Evolutionary conservation across 1,140 invertebrate genomes (phyloP).

Genomic region (Sycophila sp.): DNA sequence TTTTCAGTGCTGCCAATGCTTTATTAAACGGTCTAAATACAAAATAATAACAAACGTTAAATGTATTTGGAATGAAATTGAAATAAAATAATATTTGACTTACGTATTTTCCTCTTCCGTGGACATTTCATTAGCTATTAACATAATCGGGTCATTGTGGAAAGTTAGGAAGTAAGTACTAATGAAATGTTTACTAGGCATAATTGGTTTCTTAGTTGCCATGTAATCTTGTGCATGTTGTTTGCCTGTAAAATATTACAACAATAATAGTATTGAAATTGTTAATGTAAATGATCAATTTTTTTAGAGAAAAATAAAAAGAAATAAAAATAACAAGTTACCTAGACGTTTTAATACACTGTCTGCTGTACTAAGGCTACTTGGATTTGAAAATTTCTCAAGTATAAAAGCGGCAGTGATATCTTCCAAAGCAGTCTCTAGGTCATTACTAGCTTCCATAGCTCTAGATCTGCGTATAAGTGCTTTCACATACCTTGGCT

Average conservation of each 20-base stretch:
- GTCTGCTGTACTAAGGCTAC: slow-evolving; percentile 83
- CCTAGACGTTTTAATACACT: slow-evolving; percentile 83
- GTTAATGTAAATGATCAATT: background rate
- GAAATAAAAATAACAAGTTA: slow-evolving; percentile 58
- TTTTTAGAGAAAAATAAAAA: too few species aligned
- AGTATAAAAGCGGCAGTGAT: slow-evolving; percentile 91
- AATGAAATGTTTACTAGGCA: slow-evolving; percentile 87
- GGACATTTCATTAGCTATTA: slow-evolving; percentile 46
- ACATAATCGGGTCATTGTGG: slow-evolving; percentile 79
- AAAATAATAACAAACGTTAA: background rate
- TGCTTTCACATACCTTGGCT: slow-evolving; percentile 91
- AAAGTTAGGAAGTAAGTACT: slow-evolving; percentile 88
- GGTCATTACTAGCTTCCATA: slow-evolving; percentile 80
- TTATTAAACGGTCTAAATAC: slow-evolving; percentile 36
- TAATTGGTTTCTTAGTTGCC: slow-evolving; percentile 73
- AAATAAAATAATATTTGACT: slow-evolving; percentile 33
- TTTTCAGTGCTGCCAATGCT: slow-evolving; percentile 68
- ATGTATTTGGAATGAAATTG: background rate
- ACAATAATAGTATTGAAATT: background rate
- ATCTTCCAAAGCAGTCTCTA: slow-evolving; percentile 87
- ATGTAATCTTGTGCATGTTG: slow-evolving; percentile 78
- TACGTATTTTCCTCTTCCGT: slow-evolving; percentile 48
- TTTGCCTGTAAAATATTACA: slow-evolving; percentile 66
- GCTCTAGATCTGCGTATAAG: slow-evolving; percentile 85
- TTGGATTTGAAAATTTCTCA: slow-evolving; percentile 86